phyloP scores from a whole-genome alignment of 2,888 invertebrate genomes.

The Plusia festucae region DNA sequence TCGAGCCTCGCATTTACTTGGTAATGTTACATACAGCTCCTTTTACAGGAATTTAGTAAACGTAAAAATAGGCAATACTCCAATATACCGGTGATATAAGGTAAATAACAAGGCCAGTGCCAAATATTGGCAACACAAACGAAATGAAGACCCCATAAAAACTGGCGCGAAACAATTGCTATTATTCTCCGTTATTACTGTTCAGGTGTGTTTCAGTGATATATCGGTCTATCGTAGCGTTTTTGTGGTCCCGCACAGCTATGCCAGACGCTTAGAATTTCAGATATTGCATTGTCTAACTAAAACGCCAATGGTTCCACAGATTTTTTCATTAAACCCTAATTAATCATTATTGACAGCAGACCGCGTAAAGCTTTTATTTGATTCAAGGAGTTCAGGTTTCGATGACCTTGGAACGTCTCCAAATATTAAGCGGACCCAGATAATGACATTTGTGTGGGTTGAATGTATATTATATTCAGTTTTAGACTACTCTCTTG shows the following conservation, averaged over 20 bases:
- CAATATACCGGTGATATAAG: conserved; percentile 41
- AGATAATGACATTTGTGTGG: neutral
- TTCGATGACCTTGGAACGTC: neutral
- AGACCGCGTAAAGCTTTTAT: neutral
- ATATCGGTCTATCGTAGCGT: conserved; percentile 80
- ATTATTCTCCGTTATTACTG: conserved; percentile 86
- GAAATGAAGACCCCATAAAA: conserved; percentile 84
- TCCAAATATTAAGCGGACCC: neutral
- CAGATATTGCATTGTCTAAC: conserved; percentile 57
- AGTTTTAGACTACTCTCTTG: too few relatives aligned
- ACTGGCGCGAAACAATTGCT: conserved; percentile 82
- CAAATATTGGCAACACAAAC: conserved; percentile 59
- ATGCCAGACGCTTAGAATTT: conserved; percentile 69
- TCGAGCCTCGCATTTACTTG: conserved; percentile 27
- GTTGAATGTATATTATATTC: neutral
- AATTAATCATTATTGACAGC: conserved; percentile 20
- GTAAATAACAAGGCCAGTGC: conserved; percentile 50
- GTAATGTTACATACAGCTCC: conserved; percentile 29
- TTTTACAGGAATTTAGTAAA: conserved; percentile 33
- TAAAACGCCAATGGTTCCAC: conserved; percentile 22
- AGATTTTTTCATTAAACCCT: conserved; percentile 14
- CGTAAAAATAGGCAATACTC: conserved; percentile 36
- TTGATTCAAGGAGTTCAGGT: conserved; percentile 1
- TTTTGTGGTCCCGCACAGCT: conserved; percentile 72
- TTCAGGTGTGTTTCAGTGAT: conserved; percentile 85